phyloP scores from a whole-genome alignment of 1,140 invertebrate species.

The Macrotrachela quadricornifera region DNA sequence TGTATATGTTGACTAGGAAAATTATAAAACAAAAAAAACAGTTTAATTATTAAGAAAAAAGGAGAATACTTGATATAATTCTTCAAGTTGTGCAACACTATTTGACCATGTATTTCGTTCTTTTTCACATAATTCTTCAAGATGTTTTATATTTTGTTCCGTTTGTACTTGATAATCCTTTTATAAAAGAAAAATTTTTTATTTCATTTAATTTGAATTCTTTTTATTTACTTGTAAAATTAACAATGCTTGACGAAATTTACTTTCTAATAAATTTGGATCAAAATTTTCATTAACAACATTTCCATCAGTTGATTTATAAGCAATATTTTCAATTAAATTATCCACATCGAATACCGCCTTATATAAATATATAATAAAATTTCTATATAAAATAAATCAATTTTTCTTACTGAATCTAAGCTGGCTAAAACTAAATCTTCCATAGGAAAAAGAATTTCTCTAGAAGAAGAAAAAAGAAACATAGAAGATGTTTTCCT shows the following conservation, averaged over 20 bases:
- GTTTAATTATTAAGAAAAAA: too few species aligned
- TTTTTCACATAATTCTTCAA: constrained; percentile 1
- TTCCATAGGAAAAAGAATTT: too few species aligned
- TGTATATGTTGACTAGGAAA: not conserved
- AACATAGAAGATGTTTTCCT: too few species aligned
- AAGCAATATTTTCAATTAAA: constrained; percentile 7
- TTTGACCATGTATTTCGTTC: constrained; percentile 1
- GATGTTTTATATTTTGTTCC: not conserved
- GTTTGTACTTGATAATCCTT: not conserved
- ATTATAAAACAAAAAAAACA: constrained; percentile 1
- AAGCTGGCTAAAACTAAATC: too few species aligned
- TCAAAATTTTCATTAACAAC: constrained; percentile 7
- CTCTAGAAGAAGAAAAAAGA: too few species aligned
- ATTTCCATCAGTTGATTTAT: constrained; percentile 3
- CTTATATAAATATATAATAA: too few species aligned
- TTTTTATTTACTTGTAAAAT: not conserved
- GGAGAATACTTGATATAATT: constrained; percentile 2
- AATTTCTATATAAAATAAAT: too few species aligned
- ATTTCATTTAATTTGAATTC: constrained; percentile 2
- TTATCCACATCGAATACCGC: constrained; percentile 1
- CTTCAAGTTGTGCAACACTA: not conserved
- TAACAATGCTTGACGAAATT: not conserved
- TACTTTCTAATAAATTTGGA: constrained; percentile 2
- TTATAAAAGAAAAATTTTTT: not conserved
- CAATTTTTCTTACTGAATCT: too few species aligned